Conservation (phyloP, 2,113 vertebrate genomes). For the Lutjanus erythropterus region DNA sequence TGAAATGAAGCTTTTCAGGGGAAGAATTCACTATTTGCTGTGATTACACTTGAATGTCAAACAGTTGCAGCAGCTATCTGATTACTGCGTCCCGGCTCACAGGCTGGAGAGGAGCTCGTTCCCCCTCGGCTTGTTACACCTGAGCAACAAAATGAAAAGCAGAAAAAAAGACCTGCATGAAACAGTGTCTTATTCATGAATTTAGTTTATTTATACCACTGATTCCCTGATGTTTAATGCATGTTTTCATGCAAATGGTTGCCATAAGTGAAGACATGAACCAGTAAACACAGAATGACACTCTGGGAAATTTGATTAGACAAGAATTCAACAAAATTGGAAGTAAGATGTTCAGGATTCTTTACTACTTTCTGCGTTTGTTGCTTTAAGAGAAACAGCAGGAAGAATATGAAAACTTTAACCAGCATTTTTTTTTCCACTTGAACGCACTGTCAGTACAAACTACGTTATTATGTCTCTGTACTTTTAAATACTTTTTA, state of each 20-base stretch:
- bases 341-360: neutral
- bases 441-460: neutral
- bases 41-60: slow-evolving; percentile 59
- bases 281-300: neutral
- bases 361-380: neutral
- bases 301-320: neutral
- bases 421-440: neutral
- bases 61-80: slow-evolving; percentile 27
- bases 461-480: neutral
- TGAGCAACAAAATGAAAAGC: slow-evolving; percentile 1
- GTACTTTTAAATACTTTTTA: neutral
- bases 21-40: slow-evolving; percentile 31
- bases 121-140: neutral
- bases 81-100: neutral
- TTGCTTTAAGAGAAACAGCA: neutral
- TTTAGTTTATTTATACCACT: neutral
- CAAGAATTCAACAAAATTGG: neutral
- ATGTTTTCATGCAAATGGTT: neutral
- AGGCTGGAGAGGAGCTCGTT: neutral
- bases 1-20: slow-evolving; percentile 50
- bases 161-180: neutral
- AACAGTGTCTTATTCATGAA: slow-evolving; percentile 21
- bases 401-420: neutral
- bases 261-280: neutral
- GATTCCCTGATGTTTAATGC: neutral